These are phyloP conservation scores for Nineta flava DNA, from an alignment of 2,888 invertebrate species.

Conservation along the genomic window DNA sequence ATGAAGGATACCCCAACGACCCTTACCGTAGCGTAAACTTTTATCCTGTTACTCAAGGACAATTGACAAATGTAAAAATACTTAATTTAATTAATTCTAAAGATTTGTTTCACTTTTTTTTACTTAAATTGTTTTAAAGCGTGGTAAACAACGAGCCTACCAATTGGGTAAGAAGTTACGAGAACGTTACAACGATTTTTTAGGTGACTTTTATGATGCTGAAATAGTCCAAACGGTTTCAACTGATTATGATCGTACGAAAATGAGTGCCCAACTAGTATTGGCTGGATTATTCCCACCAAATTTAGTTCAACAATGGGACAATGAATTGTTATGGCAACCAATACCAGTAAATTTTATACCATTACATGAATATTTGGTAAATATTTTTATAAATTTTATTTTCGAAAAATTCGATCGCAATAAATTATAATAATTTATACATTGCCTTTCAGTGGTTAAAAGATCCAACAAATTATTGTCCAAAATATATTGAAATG, in stretches of 20 bases:
- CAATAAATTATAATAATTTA: no score
- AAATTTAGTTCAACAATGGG: background rate
- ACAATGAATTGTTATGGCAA: background rate
- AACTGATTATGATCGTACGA: background rate
- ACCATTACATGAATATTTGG: no score
- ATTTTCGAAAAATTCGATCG: no score
- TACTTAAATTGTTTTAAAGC: background rate
- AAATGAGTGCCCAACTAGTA: background rate
- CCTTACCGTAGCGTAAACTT: no score
- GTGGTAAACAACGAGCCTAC: background rate
- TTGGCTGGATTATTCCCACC: background rate
- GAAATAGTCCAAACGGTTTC: background rate
- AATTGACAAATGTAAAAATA: no score
- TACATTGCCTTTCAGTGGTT: no score
- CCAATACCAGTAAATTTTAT: background rate
- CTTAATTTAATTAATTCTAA: no score
- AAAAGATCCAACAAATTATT: conserved; percentile 8
- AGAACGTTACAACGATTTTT: background rate
- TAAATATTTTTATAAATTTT: no score
- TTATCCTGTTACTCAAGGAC: no score
- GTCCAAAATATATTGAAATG: conserved; percentile 22
- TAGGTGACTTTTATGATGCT: background rate
- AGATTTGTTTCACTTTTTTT: no score
- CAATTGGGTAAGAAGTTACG: background rate
- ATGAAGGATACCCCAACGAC: no score